Evolutionary conservation across 2,113 vertebrate genomes (phyloP).

Genomic region (Silurus glanis): DNA sequence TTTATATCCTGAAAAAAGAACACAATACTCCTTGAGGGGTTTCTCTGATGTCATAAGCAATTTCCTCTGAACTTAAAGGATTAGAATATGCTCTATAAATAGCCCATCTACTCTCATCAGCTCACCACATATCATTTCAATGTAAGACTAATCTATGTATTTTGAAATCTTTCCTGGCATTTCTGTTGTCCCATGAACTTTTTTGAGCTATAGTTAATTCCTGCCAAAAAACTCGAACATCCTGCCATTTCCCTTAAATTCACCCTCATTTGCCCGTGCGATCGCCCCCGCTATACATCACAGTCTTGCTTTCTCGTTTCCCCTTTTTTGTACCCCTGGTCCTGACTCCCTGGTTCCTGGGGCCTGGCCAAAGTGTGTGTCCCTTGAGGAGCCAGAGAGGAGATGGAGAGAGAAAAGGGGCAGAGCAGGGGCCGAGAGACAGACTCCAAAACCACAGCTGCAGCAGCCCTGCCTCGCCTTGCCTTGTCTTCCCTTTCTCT

Average conservation of each 20-base stretch:
- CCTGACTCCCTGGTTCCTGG: constrained; percentile 75
- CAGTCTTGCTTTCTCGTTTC: constrained; percentile 60
- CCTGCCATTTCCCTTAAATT: constrained; percentile 43
- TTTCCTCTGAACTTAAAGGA: neutral
- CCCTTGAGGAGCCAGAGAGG: constrained; percentile 72
- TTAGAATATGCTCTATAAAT: neutral
- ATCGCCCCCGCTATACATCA: constrained; percentile 43
- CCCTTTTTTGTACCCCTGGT: constrained; percentile 68
- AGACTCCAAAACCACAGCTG: constrained; percentile 75
- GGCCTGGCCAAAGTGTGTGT: constrained; percentile 72
- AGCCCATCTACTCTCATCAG: constrained; percentile 25
- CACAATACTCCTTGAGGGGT: constrained; percentile 8
- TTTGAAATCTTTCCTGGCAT: constrained; percentile 15
- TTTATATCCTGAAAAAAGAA: neutral
- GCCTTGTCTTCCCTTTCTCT: constrained; percentile 50
- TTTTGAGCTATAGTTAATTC: constrained; percentile 8
- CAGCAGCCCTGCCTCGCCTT: constrained; percentile 56
- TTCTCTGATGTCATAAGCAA: constrained; percentile 8
- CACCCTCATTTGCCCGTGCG: constrained; percentile 47
- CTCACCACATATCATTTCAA: constrained; percentile 33
- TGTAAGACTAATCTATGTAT: neutral
- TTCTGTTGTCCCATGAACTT: constrained; percentile 22
- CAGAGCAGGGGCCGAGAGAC: constrained; percentile 69
- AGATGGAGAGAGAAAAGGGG: constrained; percentile 72
- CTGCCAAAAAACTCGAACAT: constrained; percentile 50